These are phyloP conservation scores for Oceanodroma leucorhoa DNA, from an alignment of 2,797 vertebrate species.

Conservation along the genomic window DNA sequence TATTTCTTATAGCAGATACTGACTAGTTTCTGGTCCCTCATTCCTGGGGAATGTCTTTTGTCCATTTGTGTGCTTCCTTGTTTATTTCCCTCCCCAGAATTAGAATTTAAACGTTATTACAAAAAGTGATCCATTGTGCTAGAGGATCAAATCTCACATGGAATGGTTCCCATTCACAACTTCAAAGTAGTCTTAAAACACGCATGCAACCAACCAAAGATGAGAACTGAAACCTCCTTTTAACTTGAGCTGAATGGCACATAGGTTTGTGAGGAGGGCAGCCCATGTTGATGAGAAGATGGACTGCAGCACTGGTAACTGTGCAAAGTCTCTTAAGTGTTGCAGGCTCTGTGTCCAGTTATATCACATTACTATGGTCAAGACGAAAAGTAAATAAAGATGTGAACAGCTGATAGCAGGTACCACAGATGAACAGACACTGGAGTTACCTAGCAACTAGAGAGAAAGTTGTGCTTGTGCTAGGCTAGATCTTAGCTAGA, in stretches of 20 bases:
- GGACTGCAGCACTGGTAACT: background rate
- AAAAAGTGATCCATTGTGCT: background rate
- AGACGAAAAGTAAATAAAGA: slow-evolving; percentile 45
- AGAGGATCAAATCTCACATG: background rate
- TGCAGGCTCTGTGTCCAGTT: background rate
- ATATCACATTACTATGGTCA: background rate
- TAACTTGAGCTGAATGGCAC: background rate
- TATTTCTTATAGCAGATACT: background rate
- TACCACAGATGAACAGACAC: background rate
- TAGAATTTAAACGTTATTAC: background rate
- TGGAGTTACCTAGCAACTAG: slow-evolving; percentile 48
- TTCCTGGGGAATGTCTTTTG: background rate
- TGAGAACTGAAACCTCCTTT: background rate
- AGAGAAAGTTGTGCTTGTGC: background rate
- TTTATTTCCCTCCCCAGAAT: background rate
- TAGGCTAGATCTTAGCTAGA: background rate
- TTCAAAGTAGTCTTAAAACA: background rate
- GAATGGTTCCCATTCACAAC: background rate
- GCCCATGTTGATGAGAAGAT: background rate
- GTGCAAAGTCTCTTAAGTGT: background rate
- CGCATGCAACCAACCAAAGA: background rate
- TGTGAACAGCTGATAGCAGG: background rate
- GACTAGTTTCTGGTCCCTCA: background rate
- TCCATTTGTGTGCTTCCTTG: background rate
- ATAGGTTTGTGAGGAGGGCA: background rate